Conservation (phyloP, 2,113 vertebrate species). For the Pheucticus melanocephalus region DNA sequence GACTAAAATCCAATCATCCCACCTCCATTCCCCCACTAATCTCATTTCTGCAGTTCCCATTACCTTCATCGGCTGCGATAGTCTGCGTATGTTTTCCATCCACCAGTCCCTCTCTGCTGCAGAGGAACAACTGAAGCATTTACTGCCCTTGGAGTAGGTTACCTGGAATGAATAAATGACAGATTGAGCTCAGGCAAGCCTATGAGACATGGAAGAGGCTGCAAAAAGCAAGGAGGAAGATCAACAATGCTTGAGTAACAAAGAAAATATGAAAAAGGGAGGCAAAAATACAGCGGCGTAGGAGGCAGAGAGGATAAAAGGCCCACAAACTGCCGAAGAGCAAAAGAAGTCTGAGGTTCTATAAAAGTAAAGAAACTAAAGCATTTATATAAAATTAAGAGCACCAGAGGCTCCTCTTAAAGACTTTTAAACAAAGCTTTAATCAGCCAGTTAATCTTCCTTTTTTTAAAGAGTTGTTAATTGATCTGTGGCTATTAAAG, state of each 20-base stretch:
- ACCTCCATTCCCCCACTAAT: background rate
- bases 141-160: constrained; percentile 90
- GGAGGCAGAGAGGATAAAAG: background rate
- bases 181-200: constrained; percentile 16
- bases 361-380: background rate
- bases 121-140: constrained; percentile 94
- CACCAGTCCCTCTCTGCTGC: constrained; percentile 96
- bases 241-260: background rate
- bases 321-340: background rate
- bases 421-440: background rate
- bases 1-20: constrained; percentile 16
- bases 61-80: constrained; percentile 97
- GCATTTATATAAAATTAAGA: background rate
- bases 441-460: background rate
- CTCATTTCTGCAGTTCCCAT: background rate
- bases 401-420: background rate
- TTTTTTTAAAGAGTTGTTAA: background rate
- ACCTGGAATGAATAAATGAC: constrained; percentile 77
- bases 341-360: background rate
- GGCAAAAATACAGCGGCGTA: background rate
- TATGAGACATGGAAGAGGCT: background rate
- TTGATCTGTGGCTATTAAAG: background rate
- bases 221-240: background rate
- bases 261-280: background rate
- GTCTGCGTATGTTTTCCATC: constrained; percentile 96